These are phyloP conservation scores for Agrochola lota DNA, from an alignment of 2,888 invertebrate species.

Conservation along the genomic window DNA sequence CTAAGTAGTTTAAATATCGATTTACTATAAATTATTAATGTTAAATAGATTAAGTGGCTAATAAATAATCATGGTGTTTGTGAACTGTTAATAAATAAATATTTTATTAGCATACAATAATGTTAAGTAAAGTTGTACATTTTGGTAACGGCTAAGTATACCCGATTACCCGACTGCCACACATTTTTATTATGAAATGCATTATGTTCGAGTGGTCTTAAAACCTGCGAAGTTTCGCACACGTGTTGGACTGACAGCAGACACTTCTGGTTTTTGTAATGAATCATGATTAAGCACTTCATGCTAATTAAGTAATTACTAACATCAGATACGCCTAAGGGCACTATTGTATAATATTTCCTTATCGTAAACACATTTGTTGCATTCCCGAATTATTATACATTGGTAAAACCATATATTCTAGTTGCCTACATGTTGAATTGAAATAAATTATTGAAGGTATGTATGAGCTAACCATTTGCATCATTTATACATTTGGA, in stretches of 20 bases:
- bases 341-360: constrained; percentile 1
- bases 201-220: constrained; percentile 1
- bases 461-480: not conserved
- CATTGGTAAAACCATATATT: not conserved
- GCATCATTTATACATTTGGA: not conserved
- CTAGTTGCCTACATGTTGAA: too few species aligned
- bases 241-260: constrained; percentile 2
- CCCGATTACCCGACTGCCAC: constrained; percentile 4
- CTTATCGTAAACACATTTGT: constrained; percentile 4
- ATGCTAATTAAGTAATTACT: constrained; percentile 11
- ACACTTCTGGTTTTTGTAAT: constrained; percentile 39
- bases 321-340: not conserved
- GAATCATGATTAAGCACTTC: constrained; percentile 34
- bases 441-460: not conserved
- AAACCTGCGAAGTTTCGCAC: constrained; percentile 6
- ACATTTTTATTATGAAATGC: constrained; percentile 26
- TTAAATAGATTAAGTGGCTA: constrained; percentile 25
- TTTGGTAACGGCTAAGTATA: not conserved
- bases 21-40: constrained; percentile 19
- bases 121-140: constrained; percentile 1
- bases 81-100: constrained; percentile 18
- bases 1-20: constrained; percentile 13
- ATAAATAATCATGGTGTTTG: constrained; percentile 44
- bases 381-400: not conserved
- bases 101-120: constrained; percentile 5